Conservation (phyloP, 2,888 invertebrate species). For the Ornithoptera priamus region DNA sequence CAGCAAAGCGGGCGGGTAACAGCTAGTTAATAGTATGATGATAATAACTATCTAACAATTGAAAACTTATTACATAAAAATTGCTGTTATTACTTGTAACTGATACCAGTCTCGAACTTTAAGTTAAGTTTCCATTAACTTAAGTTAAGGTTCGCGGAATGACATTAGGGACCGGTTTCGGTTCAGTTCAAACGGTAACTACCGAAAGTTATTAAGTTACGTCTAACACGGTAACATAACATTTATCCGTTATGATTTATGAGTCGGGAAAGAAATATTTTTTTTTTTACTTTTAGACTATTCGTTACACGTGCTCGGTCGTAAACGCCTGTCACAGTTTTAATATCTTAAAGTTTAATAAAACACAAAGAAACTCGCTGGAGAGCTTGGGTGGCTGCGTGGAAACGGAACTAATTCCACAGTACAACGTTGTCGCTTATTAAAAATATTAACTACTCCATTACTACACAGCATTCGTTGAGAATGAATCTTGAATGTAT, state of each 20-base stretch:
- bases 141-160: background rate
- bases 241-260: conserved; percentile 40
- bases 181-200: conserved; percentile 15
- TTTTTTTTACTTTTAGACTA: conserved; percentile 30
- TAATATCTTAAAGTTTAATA: conserved; percentile 37
- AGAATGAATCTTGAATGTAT: too few relatives aligned
- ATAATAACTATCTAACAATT: too few relatives aligned
- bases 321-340: conserved; percentile 35
- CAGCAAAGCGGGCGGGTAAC: too few relatives aligned
- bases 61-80: too few relatives aligned
- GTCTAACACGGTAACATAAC: conserved; percentile 28
- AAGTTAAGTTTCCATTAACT: background rate
- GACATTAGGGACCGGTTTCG: conserved; percentile 12
- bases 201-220: conserved; percentile 34
- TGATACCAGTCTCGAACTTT: too few relatives aligned
- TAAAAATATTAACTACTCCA: too few relatives aligned
- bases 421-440: background rate
- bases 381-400: conserved; percentile 34
- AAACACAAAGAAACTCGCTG: conserved; percentile 33
- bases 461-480: too few relatives aligned
- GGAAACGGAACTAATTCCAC: conserved; percentile 6
- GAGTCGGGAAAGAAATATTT: conserved; percentile 36
- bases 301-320: conserved; percentile 41
- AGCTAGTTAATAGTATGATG: too few relatives aligned
- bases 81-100: too few relatives aligned